Conservation (phyloP, 2,797 vertebrate species). For the Halcyon chelicuti region DNA sequence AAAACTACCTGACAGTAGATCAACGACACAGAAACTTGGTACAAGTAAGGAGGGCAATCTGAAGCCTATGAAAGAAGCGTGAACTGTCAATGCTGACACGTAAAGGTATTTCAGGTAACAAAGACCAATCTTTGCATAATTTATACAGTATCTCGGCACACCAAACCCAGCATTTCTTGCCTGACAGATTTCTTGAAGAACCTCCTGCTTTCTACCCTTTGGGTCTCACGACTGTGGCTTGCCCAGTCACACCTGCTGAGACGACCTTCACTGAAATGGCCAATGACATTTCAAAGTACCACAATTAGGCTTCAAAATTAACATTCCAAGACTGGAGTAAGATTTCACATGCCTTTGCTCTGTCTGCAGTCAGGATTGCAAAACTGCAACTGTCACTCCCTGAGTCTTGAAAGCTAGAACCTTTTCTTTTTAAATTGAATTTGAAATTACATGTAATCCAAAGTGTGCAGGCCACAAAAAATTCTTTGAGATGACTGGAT, state of each 20-base stretch:
- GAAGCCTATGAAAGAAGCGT: background rate
- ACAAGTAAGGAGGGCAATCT: background rate
- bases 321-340: background rate
- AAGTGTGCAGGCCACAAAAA: background rate
- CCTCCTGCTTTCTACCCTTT: background rate
- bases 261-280: accelerated
- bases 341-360: background rate
- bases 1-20: background rate
- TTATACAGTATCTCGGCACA: background rate
- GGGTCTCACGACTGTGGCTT: background rate
- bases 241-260: background rate
- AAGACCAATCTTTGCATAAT: background rate
- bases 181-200: background rate
- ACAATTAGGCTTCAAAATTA: background rate
- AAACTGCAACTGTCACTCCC: background rate
- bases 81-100: accelerated
- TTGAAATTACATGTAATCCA: background rate
- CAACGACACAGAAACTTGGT: background rate
- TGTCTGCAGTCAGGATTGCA: background rate
- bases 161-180: background rate
- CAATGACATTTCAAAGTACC: background rate
- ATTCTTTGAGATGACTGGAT: background rate
- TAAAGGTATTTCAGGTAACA: background rate
- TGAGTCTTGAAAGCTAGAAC: background rate
- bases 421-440: background rate